A percentile compares a stretch with the other conserved stretches of the same genome.
Conservation (phyloP, 2,113 vertebrate genomes). For the Electrona antarctica region DNA sequence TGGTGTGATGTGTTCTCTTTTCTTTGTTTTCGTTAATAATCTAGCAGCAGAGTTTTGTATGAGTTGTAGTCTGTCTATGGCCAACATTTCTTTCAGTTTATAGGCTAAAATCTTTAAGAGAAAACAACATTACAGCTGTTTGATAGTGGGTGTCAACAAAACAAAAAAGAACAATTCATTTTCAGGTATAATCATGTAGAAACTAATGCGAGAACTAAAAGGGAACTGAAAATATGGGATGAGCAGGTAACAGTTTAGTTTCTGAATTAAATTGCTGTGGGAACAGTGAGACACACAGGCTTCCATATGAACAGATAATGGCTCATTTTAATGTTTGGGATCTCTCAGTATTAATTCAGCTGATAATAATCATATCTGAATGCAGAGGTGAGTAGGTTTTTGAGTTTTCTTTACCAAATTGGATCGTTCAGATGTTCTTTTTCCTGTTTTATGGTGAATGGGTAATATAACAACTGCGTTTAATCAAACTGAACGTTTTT, state of each 20-base stretch:
- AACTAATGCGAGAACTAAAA: neutral
- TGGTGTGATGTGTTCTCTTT: no score
- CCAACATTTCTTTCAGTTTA: no score
- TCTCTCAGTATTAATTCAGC: constrained; percentile 20
- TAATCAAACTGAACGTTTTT: neutral
- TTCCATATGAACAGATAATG: constrained; percentile 38
- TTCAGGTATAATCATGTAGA: neutral
- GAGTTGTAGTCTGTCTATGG: no score
- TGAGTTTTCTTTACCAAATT: neutral
- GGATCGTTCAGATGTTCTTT: neutral
- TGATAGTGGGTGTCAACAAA: no score
- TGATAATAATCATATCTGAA: constrained; percentile 2
- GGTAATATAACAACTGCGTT: neutral
- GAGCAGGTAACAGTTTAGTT: neutral
- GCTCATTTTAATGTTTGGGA: neutral
- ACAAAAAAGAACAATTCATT: no score
- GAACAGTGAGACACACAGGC: neutral
- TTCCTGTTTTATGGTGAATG: neutral
- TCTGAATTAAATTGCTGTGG: neutral
- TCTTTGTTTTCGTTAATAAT: no score
- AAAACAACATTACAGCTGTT: no score
- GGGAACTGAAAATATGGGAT: constrained; percentile 44
- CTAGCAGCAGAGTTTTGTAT: no score
- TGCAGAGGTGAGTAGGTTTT: constrained; percentile 43
- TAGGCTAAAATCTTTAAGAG: no score